Conservation (phyloP, 1,140 invertebrate species). For the Drosophila albomicans region DNA sequence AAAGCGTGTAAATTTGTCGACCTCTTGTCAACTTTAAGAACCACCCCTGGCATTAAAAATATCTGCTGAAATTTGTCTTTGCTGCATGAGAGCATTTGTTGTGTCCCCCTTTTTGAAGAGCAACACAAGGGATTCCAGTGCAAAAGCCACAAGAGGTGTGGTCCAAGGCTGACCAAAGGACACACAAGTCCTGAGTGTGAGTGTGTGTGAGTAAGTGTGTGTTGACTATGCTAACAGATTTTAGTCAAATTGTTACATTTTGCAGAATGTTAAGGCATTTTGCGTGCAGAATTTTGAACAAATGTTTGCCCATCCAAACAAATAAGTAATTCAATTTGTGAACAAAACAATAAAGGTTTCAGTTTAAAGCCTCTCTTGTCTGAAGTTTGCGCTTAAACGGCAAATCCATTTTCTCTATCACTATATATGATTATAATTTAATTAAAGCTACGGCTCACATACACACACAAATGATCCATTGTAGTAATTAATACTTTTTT, state of each 20-base stretch:
- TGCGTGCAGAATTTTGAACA: neutral
- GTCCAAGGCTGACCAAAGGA: conserved; percentile 14
- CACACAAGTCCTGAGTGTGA: neutral
- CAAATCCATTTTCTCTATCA: neutral
- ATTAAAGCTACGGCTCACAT: neutral
- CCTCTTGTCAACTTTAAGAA: conserved; percentile 1
- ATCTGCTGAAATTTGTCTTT: conserved; percentile 17
- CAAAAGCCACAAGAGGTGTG: conserved; percentile 26
- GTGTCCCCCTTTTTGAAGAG: conserved; percentile 7
- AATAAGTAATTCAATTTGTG: conserved; percentile 17
- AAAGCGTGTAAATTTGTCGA: too few relatives aligned
- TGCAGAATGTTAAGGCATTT: conserved; percentile 4
- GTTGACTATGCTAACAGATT: conserved; percentile 44
- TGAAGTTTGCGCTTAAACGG: neutral
- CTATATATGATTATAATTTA: neutral
- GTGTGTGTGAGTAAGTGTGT: neutral
- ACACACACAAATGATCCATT: conserved; percentile 29
- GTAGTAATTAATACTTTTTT: conserved; percentile 29
- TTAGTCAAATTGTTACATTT: conserved; percentile 51
- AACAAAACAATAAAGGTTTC: conserved; percentile 5
- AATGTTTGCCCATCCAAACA: conserved; percentile 19
- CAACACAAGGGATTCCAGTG: conserved; percentile 6
- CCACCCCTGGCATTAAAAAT: neutral
- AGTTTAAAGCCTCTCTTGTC: neutral
- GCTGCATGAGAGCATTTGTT: conserved; percentile 21